Evolutionary conservation across 2,888 invertebrate genomes (phyloP).

Genomic region (Apodemia mormo): DNA sequence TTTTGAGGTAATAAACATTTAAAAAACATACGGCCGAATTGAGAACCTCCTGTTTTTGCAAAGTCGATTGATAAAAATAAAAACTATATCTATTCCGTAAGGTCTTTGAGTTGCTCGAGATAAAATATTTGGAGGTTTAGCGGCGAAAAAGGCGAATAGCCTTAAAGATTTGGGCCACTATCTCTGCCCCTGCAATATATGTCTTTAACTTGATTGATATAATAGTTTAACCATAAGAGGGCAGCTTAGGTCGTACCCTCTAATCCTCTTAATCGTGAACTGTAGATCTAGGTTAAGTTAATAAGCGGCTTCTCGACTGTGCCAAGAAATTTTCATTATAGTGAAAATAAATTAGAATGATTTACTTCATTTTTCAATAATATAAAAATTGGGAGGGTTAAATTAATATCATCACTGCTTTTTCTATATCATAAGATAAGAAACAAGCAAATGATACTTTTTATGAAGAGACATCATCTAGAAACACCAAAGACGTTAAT

Average conservation of each 20-base stretch:
- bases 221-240: constrained; percentile 14
- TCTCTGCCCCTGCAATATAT: background rate
- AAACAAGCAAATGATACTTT: no score
- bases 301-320: constrained; percentile 11
- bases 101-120: background rate
- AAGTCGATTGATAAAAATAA: no score
- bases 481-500: no score
- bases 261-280: constrained; percentile 21
- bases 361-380: constrained; percentile 8
- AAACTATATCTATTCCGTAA: background rate
- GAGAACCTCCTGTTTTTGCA: no score
- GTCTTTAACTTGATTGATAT: background rate
- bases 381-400: no score
- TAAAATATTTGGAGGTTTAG: background rate
- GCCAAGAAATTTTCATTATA: constrained; percentile 18
- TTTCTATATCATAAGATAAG: no score
- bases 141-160: background rate
- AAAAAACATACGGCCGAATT: no score
- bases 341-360: constrained; percentile 13
- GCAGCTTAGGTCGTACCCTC: constrained; percentile 9
- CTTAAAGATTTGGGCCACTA: background rate
- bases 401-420: no score
- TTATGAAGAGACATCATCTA: no score
- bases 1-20: no score
- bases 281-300: constrained; percentile 25